Percentiles rank a stretch among this genome's conserved stretches.
phyloP scores from a whole-genome alignment of 1,140 invertebrate genomes.

The Myzus persicae region DNA sequence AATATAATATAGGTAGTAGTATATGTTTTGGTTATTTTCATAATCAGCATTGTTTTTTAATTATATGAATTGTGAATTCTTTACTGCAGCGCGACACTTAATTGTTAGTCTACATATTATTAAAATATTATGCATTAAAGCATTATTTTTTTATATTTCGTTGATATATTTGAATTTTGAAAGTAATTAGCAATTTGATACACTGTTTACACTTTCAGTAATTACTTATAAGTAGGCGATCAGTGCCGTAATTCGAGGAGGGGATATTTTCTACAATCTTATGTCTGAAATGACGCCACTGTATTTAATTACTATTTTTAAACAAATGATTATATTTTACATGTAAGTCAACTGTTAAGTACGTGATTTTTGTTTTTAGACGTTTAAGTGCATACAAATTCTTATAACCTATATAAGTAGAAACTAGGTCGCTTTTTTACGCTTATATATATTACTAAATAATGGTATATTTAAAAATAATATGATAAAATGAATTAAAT shows the following conservation, averaged over 20 bases:
- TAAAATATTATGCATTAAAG: not conserved
- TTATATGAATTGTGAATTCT: not conserved
- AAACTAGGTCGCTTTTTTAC: not conserved
- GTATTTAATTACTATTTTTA: not conserved
- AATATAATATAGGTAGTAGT: not conserved
- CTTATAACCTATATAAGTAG: not conserved
- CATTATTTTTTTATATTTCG: not conserved
- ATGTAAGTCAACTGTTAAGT: not conserved
- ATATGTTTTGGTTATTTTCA: not conserved
- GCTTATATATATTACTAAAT: too few species aligned
- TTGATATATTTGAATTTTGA: not conserved
- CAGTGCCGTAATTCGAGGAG: not conserved
- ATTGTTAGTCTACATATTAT: not conserved
- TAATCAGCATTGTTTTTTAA: conserved; percentile 18
- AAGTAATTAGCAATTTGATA: not conserved
- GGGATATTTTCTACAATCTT: not conserved
- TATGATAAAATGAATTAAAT: too few species aligned
- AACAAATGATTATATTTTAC: not conserved
- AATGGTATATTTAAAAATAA: not conserved
- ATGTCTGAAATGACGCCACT: not conserved
- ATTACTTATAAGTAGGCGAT: not conserved
- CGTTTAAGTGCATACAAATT: not conserved
- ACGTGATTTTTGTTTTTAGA: not conserved
- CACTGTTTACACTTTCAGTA: not conserved
- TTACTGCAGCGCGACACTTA: not conserved